phyloP scores from a whole-genome alignment of 2,888 invertebrate genomes.

The Cordilura impudica region DNA sequence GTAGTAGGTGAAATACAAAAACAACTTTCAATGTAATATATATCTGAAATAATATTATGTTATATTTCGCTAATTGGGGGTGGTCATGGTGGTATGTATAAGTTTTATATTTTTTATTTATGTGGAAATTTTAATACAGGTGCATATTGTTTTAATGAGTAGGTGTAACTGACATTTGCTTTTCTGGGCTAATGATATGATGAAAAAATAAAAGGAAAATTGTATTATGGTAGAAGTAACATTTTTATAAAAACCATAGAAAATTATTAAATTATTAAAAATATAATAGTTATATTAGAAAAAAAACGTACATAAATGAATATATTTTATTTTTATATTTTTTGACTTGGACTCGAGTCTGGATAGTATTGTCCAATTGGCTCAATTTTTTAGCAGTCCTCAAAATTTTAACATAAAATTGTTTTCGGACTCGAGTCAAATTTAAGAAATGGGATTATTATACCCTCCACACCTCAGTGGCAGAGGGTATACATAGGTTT shows the following conservation, averaged over 20 bases:
- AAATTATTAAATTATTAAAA: neutral
- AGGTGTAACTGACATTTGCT: neutral
- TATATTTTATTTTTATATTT: too few relatives aligned
- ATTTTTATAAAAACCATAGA: neutral
- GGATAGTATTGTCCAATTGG: too few relatives aligned
- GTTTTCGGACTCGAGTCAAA: too few relatives aligned
- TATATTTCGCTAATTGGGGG: neutral
- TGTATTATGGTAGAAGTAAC: neutral
- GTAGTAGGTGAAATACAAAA: constrained; percentile 18
- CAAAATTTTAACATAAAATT: too few relatives aligned
- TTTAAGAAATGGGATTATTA: too few relatives aligned
- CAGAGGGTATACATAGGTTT: too few relatives aligned
- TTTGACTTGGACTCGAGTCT: too few relatives aligned
- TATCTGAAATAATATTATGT: neutral
- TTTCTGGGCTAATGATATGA: neutral
- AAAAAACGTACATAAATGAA: too few relatives aligned
- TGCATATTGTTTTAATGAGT: neutral
- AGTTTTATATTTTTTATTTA: neutral
- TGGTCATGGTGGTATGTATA: neutral
- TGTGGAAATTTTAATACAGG: neutral
- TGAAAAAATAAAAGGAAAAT: neutral
- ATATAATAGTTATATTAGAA: too few relatives aligned
- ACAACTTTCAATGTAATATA: neutral
- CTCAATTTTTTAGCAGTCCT: too few relatives aligned
- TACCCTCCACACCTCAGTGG: too few relatives aligned